A percentile compares a stretch with the other conserved stretches of the same genome.
phyloP scores from a whole-genome alignment of 2,113 vertebrate genomes.

The Sterna hirundo region DNA sequence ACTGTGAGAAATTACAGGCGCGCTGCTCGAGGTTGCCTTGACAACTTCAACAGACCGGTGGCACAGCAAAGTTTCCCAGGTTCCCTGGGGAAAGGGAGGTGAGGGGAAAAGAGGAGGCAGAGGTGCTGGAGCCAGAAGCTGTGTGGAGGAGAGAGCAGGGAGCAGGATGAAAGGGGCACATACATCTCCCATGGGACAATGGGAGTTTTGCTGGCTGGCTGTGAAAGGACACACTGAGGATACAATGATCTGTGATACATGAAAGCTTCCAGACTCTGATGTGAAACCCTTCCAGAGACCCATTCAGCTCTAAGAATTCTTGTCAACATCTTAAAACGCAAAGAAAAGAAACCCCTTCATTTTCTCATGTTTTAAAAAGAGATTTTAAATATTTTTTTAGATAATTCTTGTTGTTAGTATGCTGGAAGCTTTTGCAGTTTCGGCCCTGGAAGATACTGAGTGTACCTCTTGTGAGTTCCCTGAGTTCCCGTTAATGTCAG shows the following conservation, averaged over 20 bases:
- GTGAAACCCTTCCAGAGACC: background rate
- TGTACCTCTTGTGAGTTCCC: background rate
- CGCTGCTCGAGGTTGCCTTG: constrained; percentile 67
- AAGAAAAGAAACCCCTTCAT: background rate
- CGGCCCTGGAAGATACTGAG: background rate
- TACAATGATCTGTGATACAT: constrained; percentile 44
- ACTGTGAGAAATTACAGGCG: constrained; percentile 49
- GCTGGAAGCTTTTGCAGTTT: background rate
- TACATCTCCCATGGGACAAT: background rate
- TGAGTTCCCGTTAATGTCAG: background rate
- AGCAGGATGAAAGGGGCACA: background rate
- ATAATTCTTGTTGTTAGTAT: background rate
- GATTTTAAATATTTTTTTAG: background rate
- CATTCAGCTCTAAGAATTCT: background rate
- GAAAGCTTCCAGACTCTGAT: constrained; percentile 3
- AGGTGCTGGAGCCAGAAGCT: background rate
- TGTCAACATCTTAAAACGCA: background rate
- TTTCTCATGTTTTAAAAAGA: background rate
- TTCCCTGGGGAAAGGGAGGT: constrained; percentile 60
- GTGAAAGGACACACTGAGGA: constrained; percentile 49
- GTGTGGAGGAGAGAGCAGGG: background rate
- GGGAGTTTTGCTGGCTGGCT: constrained; percentile 2
- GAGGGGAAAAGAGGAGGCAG: background rate
- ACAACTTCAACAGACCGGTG: constrained; percentile 49
- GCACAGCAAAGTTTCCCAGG: constrained; percentile 78